Evolutionary conservation across 2,797 vertebrate species (phyloP), one percentile per base, ranked within the genome.

Genomic region (Bovichtus diacanthus): DNA sequence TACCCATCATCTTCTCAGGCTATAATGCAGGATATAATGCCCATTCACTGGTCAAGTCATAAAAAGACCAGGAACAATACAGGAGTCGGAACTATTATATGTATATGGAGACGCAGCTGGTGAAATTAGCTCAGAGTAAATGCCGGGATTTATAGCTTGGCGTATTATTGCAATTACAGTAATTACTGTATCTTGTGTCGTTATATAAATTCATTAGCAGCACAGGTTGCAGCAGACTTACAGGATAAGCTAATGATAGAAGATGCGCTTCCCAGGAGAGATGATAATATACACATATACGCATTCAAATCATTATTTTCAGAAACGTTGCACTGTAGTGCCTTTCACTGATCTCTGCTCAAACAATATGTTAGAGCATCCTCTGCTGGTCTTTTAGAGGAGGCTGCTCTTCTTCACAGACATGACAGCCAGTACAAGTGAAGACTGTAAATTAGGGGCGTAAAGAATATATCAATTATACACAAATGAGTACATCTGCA

Each of bases 321-420:
- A 55, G 10, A 29, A n/a, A 63, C 38, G 34, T 11, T 61, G 47
- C 9, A n/a, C 16, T 38, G 10, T n/a, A 29, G 44, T 68, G 62
- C 27, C 4, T 36, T 62, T 63, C 2, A 2, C 29, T 21, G 41
- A 63, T 31, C 3, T 60, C 15, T 68, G 44, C 31, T 78, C 44
- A 81, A 78, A 78, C 27, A 61, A 19, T 55, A 69, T 83, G 73
- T 78, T 62, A 76, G 82, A 77, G 82, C 67, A 15, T 83, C 90
- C 84, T 89, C 92, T 93, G 78, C 68, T 92, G 91, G 56, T 43
- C 36, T 0, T 3, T 65, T 15, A 2, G 1, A 19, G 25, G 19
- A n/a, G 6, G 9, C 6, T 10, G 23, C 13, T 38, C 0, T 39
- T 49, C 25, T 2, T 50, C 29, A 54, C 18, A 53, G 8, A 76